phyloP scores from a whole-genome alignment of 2,888 invertebrate species.

The Synanthedon andrenaeformis region DNA sequence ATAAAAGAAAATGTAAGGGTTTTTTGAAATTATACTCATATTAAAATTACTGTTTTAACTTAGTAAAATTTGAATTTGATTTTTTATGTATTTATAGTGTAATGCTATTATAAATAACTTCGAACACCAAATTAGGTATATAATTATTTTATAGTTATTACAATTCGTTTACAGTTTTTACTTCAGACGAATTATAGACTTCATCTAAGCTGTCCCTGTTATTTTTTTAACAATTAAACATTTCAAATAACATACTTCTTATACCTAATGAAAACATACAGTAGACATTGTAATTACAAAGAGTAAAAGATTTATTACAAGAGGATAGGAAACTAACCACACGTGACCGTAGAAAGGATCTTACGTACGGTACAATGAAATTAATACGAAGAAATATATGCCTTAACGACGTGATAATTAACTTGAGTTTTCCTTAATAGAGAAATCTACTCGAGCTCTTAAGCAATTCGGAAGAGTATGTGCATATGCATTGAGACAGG shows the following conservation, averaged over 20 bases:
- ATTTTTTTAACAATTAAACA: background rate
- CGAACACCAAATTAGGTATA: too few species aligned
- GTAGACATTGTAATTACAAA: constrained; percentile 67
- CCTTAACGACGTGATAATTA: constrained; percentile 47
- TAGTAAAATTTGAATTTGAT: too few species aligned
- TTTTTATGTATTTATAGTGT: too few species aligned
- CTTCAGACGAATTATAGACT: too few species aligned
- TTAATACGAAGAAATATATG: constrained; percentile 34
- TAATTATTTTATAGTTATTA: too few species aligned
- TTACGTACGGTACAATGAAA: constrained; percentile 21
- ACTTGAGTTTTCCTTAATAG: constrained; percentile 33
- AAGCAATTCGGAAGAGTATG: constrained; percentile 21
- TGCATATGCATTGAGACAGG: constrained; percentile 52
- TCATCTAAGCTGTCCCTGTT: too few species aligned
- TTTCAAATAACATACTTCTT: constrained; percentile 20
- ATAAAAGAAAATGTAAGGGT: too few species aligned
- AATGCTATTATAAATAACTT: too few species aligned
- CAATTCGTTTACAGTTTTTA: too few species aligned
- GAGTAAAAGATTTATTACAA: constrained; percentile 65
- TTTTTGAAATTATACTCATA: too few species aligned
- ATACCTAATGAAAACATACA: constrained; percentile 64
- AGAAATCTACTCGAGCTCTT: constrained; percentile 26
- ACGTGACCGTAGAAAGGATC: constrained; percentile 39
- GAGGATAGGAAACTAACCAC: constrained; percentile 63
- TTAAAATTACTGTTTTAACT: too few species aligned